A percentile compares a stretch with the other conserved stretches of the same genome.
phyloP scores from a whole-genome alignment of 2,888 invertebrate genomes.

The Hololepta plana region DNA sequence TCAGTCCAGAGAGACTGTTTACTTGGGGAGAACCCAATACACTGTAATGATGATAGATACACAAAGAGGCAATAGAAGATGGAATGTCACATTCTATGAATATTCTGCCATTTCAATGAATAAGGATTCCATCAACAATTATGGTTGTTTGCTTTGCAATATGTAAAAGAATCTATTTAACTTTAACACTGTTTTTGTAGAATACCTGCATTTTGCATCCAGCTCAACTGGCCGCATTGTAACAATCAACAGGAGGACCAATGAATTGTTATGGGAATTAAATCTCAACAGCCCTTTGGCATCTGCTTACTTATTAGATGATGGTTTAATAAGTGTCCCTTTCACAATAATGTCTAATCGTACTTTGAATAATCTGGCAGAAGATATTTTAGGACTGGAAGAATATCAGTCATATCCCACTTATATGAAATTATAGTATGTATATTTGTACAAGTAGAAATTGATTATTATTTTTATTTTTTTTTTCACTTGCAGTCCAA shows the following conservation, averaged over 20 bases:
- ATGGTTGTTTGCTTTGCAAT: slow-evolving; percentile 40
- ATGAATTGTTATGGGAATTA: slow-evolving; percentile 70
- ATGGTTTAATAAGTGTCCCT: slow-evolving; percentile 66
- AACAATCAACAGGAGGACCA: slow-evolving; percentile 67
- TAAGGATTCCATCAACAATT: slow-evolving; percentile 57
- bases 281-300: slow-evolving; percentile 82
- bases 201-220: slow-evolving; percentile 74
- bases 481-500: slow-evolving; percentile 45
- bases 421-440: slow-evolving; percentile 34
- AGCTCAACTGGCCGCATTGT: slow-evolving; percentile 76
- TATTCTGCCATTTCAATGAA: slow-evolving; percentile 75
- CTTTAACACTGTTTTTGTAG: slow-evolving; percentile 33
- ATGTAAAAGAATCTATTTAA: slow-evolving; percentile 4
- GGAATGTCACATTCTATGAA: slow-evolving; percentile 96
- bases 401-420: slow-evolving; percentile 24
- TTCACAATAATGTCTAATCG: slow-evolving; percentile 81
- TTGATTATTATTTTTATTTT: slow-evolving; percentile 13
- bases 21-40: slow-evolving; percentile 78
- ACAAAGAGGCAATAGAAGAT: slow-evolving; percentile 51
- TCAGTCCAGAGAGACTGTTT: slow-evolving; percentile 49
- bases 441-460: slow-evolving; percentile 10
- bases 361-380: slow-evolving; percentile 46
- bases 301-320: slow-evolving; percentile 65
- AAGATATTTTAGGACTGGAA: slow-evolving; percentile 16
- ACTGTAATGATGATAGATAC: slow-evolving; percentile 88